Evolutionary conservation across 2,797 vertebrate genomes (phyloP), one percentile per base, ranked within the genome.

Genomic region (Sebastes reedi): DNA sequence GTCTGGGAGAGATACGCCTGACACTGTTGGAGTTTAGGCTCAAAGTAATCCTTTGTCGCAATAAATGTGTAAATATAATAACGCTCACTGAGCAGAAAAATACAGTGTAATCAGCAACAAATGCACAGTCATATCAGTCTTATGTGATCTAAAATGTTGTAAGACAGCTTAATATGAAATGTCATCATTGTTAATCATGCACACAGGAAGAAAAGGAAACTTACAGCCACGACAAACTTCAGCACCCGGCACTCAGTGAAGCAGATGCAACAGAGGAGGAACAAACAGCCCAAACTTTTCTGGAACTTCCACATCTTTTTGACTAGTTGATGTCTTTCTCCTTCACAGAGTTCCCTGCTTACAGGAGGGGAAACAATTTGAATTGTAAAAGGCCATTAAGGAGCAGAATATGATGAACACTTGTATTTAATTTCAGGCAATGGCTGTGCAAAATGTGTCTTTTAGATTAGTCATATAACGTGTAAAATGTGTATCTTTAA

Each of bases 161-260:
- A 14, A 66, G 13, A 29, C 4, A 46, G 30, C n/a, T 56, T 67
- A 66, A 70, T n/a, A 18, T 25, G 14, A 77, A 52, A 68, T 64
- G 18, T 7, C 25, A 46, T 32, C 8, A 16, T 30, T 77, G 52
- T 78, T 27, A 65, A 27, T 60, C 22, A 24, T 11, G 6, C 24
- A 25, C 50, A 61, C 25, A n/a, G 3, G 5, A 6, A 5, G 13
- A 13, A 4, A 25, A 39, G 29, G 32, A 42, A 58, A 93, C 94
- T 94, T 81, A 95, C 94, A 11, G 91, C 92, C 0, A 92, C 89
- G 3, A 94, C 93, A 84, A 94, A 95, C 87, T 91, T 95, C 72
- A 94, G 91, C 71, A 87, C 54, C n/a, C 92, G 91, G 69, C 85
- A 79, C 50, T 95, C 86, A 11, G 82, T 83, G 29, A 72, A 30